Percentiles rank a stretch among this genome's conserved stretches.
Conservation (phyloP, 2,888 invertebrate species). For the Volucella zonaria region DNA sequence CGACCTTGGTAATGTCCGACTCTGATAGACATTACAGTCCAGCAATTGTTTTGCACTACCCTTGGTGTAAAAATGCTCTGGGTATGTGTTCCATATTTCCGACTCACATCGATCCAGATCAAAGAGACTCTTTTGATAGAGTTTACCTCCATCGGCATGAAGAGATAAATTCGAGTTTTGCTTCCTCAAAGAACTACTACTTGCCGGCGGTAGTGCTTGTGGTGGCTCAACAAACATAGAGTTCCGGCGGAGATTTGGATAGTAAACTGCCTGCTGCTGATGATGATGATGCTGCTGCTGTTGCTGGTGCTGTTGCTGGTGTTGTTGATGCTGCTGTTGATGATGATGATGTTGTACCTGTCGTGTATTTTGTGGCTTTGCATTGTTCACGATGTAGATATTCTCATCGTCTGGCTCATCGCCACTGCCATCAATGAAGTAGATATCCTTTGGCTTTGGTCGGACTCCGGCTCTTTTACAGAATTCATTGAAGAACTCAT, state of each 20-base stretch:
- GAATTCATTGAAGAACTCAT: slow-evolving; percentile 82
- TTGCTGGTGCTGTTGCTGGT: neutral
- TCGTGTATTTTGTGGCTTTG: slow-evolving; percentile 55
- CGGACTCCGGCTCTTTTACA: slow-evolving; percentile 81
- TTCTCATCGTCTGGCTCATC: slow-evolving; percentile 64
- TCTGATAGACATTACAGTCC: slow-evolving; percentile 77
- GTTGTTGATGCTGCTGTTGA: slow-evolving; percentile 59
- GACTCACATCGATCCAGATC: slow-evolving; percentile 76
- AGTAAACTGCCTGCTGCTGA: slow-evolving; percentile 51
- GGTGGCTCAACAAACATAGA: slow-evolving; percentile 79
- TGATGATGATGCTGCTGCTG: slow-evolving; percentile 67
- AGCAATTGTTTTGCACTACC: slow-evolving; percentile 72
- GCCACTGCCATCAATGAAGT: slow-evolving; percentile 78
- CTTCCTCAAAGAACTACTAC: slow-evolving; percentile 76
- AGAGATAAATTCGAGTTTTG: slow-evolving; percentile 81
- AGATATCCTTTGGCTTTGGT: slow-evolving; percentile 81
- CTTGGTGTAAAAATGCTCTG: slow-evolving; percentile 72
- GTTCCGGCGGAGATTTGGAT: slow-evolving; percentile 77
- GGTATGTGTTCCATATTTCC: slow-evolving; percentile 74
- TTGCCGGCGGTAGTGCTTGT: neutral
- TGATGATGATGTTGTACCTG: slow-evolving; percentile 63
- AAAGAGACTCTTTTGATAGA: slow-evolving; percentile 77
- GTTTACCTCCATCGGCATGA: slow-evolving; percentile 75
- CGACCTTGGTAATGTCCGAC: slow-evolving; percentile 81
- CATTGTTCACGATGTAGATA: slow-evolving; percentile 63